Base-by-base conservation (phyloP, 1,140 invertebrate species). In the Sarcophaga bullata region DNA sequence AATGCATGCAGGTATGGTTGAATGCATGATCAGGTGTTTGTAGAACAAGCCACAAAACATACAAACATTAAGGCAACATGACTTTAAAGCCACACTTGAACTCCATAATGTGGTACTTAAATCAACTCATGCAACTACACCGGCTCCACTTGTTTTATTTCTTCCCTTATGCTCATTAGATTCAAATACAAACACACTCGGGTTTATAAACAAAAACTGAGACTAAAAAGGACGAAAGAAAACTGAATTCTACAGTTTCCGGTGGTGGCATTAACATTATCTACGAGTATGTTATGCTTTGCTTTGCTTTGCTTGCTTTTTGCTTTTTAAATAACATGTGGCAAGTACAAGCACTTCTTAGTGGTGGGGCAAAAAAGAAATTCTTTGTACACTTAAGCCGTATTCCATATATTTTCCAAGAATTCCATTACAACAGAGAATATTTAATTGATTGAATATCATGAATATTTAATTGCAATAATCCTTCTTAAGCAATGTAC, bases 1-100 rank as follows among this genome's bases (percentile, higher is more conserved):
- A 58, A 13, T 58, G 54, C 54, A 58, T 58, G 54, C 54, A 58
- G 15, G n/a, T 13, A 13, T 58, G 54, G 13, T 7, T 58, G 54
- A 13, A 58, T 58, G n/a, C 54, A 13, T 58, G 54, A 58, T 58
- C 54, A 58, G 54, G 54, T 58, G 54, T n/a, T 58, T 58, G n/a
- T 13, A 11, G n/a, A 58, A 58, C 54, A 58, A n/a, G 54, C 54
- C 54, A 58, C 54, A 58, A 58, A 13, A n/a, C 54, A 58, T 7
- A 58, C 54, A 58, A 58, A n/a, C 54, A 54, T 3, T 9, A 4
- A 58, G 7, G 54, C 4, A n/a, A 58, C 54, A n/a, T n/a, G 54
- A 6, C 13, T 52, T 58, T 7, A 58, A 13, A n/a, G 13, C 15
- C 54, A 58, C n/a, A 58, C 54, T 58, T 58, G n/a, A 58, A 58